phyloP scores from a whole-genome alignment of 2,888 invertebrate species.

The Adineta ricciae region DNA sequence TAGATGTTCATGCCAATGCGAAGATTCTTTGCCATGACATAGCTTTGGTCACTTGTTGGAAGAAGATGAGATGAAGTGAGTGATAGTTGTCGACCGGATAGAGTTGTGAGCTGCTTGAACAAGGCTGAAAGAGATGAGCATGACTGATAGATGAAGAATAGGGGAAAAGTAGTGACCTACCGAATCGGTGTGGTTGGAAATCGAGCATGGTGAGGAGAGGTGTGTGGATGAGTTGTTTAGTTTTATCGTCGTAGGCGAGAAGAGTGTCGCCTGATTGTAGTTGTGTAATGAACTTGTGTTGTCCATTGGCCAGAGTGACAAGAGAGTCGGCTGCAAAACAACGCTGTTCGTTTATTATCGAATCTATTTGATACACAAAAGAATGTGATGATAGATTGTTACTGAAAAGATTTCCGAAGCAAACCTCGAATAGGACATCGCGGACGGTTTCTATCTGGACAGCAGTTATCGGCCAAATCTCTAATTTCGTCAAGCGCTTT shows the following conservation, averaged over 20 bases:
- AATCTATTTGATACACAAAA: neutral
- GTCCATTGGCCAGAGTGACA: neutral
- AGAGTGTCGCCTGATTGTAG: neutral
- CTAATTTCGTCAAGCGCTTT: neutral
- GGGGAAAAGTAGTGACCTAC: neutral
- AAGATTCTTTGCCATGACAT: neutral
- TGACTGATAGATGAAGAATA: neutral
- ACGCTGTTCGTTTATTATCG: neutral
- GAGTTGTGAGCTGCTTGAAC: neutral
- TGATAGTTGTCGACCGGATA: neutral
- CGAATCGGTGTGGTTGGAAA: neutral
- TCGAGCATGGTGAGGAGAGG: neutral
- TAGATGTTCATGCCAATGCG: neutral
- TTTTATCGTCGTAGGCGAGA: neutral
- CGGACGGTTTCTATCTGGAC: neutral
- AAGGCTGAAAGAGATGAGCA: neutral
- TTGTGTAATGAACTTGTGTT: neutral
- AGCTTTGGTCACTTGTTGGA: neutral
- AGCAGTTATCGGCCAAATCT: neutral
- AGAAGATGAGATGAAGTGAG: neutral
- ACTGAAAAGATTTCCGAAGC: no score
- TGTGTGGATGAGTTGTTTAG: neutral
- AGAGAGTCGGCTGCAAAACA: neutral
- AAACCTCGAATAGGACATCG: neutral
- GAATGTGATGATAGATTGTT: neutral